Evolutionary conservation across 2,797 vertebrate species (phyloP).

Genomic region (Pangasius macronema): DNA sequence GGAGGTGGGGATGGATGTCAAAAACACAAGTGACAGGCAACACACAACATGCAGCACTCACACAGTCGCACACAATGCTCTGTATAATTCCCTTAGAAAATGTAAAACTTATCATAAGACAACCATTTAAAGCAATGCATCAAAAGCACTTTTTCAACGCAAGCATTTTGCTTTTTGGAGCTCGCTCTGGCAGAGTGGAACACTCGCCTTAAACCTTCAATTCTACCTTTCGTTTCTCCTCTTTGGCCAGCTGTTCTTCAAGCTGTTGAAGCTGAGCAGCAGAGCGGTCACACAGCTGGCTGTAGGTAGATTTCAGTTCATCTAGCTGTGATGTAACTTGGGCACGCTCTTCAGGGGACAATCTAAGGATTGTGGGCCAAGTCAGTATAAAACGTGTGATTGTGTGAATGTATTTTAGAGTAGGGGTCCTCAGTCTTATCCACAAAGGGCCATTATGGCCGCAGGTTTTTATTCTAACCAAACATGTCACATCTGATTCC

Average conservation of each 20-base stretch:
- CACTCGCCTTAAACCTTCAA: neutral
- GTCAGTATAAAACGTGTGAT: neutral
- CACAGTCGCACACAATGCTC: conserved; percentile 55
- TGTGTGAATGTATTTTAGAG: neutral
- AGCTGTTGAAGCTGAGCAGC: conserved; percentile 89
- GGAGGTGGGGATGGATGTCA: conserved; percentile 60
- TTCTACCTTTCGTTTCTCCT: conserved; percentile 93
- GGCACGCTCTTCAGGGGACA: conserved; percentile 85
- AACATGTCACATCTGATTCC: no score
- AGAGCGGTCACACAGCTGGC: conserved; percentile 82
- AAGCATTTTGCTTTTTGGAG: conserved; percentile 44
- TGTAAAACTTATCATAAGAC: conserved; percentile 36
- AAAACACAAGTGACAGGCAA: conserved; percentile 63
- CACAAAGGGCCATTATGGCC: neutral
- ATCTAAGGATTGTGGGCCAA: conserved; percentile 65
- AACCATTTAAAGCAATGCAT: conserved; percentile 48
- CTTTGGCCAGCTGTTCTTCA: conserved; percentile 87
- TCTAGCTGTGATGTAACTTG: conserved; percentile 83
- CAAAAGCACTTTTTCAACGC: conserved; percentile 44
- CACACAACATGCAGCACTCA: conserved; percentile 69
- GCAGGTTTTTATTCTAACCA: neutral
- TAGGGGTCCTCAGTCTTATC: neutral
- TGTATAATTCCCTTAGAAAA: conserved; percentile 53
- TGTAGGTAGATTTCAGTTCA: conserved; percentile 84
- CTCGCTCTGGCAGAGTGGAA: conserved; percentile 30